Percentiles rank a stretch among this genome's conserved stretches.
These are phyloP conservation scores for Alexandromys fortis DNA, from an alignment of 2,113 vertebrate species.

Conservation along the genomic window DNA sequence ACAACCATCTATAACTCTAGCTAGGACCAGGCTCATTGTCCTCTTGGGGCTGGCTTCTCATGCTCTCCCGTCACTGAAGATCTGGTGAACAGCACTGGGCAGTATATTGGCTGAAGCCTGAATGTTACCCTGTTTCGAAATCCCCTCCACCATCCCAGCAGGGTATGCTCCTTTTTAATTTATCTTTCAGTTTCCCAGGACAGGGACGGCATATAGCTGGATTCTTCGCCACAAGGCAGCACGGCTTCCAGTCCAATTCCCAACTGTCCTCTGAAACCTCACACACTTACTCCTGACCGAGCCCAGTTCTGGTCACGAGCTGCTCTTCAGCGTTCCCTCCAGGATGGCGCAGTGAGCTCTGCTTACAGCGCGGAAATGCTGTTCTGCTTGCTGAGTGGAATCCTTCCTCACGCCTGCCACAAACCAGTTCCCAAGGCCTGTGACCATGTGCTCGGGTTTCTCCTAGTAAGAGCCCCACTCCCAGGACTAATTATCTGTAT, in stretches of 20 bases:
- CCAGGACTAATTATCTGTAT: neutral
- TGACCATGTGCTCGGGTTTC: neutral
- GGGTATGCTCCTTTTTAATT: neutral
- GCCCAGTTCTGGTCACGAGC: neutral
- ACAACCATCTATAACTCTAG: neutral
- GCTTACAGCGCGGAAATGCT: neutral
- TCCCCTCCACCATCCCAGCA: too few relatives aligned
- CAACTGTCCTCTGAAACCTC: neutral
- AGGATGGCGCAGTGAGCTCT: neutral
- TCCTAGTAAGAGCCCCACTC: neutral
- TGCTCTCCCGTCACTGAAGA: too few relatives aligned
- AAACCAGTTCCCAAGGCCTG: neutral
- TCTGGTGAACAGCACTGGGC: neutral
- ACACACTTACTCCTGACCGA: neutral
- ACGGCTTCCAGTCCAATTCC: neutral
- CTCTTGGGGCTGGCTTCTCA: neutral
- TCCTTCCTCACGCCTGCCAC: neutral
- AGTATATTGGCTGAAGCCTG: neutral
- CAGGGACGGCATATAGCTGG: neutral
- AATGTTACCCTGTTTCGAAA: neutral
- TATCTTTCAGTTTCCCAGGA: neutral
- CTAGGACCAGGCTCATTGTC: accelerated
- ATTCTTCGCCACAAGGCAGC: neutral
- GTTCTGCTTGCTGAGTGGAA: too few relatives aligned
- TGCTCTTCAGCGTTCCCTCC: neutral